These are phyloP conservation scores for Leptinotarsa juncta DNA, from an alignment of 2,888 invertebrate genomes.

Conservation along the genomic window DNA sequence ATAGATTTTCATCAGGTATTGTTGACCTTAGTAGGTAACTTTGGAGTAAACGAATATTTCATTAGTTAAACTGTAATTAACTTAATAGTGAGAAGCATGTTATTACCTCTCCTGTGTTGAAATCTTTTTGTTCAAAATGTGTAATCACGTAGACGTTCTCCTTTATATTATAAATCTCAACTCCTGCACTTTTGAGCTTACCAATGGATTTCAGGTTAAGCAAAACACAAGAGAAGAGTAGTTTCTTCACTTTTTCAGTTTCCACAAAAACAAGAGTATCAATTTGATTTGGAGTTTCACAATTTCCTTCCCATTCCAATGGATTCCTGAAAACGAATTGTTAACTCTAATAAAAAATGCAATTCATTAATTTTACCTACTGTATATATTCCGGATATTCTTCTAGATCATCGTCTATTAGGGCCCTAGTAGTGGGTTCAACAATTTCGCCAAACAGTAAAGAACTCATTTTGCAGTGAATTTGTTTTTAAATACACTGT, in stretches of 20 bases:
- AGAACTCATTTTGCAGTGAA: slow-evolving; percentile 22
- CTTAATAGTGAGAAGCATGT: too few relatives aligned
- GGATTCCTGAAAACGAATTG: slow-evolving; percentile 38
- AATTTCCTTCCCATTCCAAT: slow-evolving; percentile 49
- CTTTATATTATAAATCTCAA: slow-evolving; percentile 47
- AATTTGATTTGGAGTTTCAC: slow-evolving; percentile 43
- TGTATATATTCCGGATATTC: slow-evolving; percentile 55
- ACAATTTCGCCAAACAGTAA: slow-evolving; percentile 63
- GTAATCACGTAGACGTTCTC: slow-evolving; percentile 47
- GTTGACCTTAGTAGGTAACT: too few relatives aligned
- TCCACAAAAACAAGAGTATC: slow-evolving; percentile 52
- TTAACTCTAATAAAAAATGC: slow-evolving; percentile 17
- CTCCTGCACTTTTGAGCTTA: slow-evolving; percentile 42
- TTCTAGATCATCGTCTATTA: slow-evolving; percentile 60
- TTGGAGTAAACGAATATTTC: too few relatives aligned
- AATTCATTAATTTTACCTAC: slow-evolving; percentile 43
- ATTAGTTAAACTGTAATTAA: too few relatives aligned
- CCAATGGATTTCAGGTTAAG: slow-evolving; percentile 36
- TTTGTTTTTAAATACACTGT: not conserved
- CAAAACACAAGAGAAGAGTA: slow-evolving; percentile 43
- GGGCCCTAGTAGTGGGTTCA: slow-evolving; percentile 61
- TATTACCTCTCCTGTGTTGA: slow-evolving; percentile 54
- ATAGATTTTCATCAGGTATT: too few relatives aligned
- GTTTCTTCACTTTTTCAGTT: slow-evolving; percentile 42
- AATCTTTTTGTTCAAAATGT: slow-evolving; percentile 43